These are phyloP conservation scores for Hemithea aestivaria DNA, from an alignment of 2,888 invertebrate genomes.

Conservation along the genomic window DNA sequence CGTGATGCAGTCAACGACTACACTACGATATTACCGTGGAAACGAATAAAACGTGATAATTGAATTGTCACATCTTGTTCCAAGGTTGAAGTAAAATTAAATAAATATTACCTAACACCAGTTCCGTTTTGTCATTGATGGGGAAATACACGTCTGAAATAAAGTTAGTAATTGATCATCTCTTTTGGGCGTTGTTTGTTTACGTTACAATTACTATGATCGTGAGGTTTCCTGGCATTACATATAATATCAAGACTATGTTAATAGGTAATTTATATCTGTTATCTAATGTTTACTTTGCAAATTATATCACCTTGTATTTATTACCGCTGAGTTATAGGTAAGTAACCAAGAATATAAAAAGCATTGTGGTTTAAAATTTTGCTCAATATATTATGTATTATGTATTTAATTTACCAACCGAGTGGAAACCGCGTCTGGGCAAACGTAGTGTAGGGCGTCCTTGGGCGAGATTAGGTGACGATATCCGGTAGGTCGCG, in stretches of 20 bases:
- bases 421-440: too few species aligned
- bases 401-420: too few species aligned
- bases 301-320: too few species aligned
- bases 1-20: slow-evolving; percentile 16
- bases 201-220: not conserved
- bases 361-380: too few species aligned
- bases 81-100: slow-evolving; percentile 53
- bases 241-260: not conserved
- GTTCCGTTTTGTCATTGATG: slow-evolving; percentile 48
- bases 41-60: slow-evolving; percentile 55
- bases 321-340: too few species aligned
- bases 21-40: slow-evolving; percentile 32
- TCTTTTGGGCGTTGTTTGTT: slow-evolving; percentile 4
- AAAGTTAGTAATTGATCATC: slow-evolving; percentile 20
- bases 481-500: too few species aligned
- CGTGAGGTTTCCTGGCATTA: slow-evolving; percentile 2
- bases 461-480: too few species aligned
- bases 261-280: too few species aligned
- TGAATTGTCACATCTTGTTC: slow-evolving; percentile 48
- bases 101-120: slow-evolving; percentile 51
- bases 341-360: too few species aligned
- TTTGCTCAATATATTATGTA: too few species aligned
- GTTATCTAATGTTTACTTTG: too few species aligned
- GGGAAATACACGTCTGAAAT: slow-evolving; percentile 25
- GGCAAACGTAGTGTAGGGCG: too few species aligned